Evolutionary conservation across 2,113 vertebrate genomes (phyloP), one percentile per base, ranked within the genome.

Genomic region (Ceuthmochares aereus): DNA sequence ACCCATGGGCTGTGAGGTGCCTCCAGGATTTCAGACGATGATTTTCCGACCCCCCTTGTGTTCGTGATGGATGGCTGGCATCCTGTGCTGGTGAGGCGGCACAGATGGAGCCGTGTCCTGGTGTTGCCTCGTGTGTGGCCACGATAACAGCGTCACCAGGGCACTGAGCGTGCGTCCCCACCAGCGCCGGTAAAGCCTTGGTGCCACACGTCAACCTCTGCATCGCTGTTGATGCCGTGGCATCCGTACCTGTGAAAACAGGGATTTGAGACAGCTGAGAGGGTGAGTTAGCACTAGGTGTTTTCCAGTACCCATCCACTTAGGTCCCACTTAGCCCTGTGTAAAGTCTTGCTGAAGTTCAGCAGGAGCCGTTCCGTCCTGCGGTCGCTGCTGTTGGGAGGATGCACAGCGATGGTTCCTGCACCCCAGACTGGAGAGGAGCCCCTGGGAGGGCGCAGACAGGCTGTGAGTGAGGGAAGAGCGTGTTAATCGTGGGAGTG

Each of bases 381-480:
- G 63, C 36, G 40, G 26, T 22, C 3, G 1, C 40, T 25, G 55
- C 47, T 45, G 55, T 62, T 3, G 1, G 30, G 13, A 16, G 20
- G 70, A 17, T 10, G 62, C 78, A 40, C 1, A 1, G 56, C 49
- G 72, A 7, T 3, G 1, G 10, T 49, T 27, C 11, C 37, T 2
- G 2, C 17, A 5, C 14, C 49, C 42, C 1, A 0, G 14, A 0
- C 4, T 1, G 1, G 15, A 4, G 42, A 14, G n/a, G 18, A 55
- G 22, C 21, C 22, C 9, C 18, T 4, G 26, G n/a, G 4, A n/a
- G 55, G 34, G 27, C 8, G 4, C 32, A 18, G 34, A 8, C 32
- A 14, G 63, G 25, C 64, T 72, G 59, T 0, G 1, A 26, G 73
- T 4, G 0, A 49, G 22, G 1, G 1, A 36, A 25, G 47, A 34